A percentile compares a stretch with the other conserved stretches of the same genome.
Evolutionary conservation across 2,888 invertebrate species (phyloP).

Genomic region (Caenorhabditis afra): DNA sequence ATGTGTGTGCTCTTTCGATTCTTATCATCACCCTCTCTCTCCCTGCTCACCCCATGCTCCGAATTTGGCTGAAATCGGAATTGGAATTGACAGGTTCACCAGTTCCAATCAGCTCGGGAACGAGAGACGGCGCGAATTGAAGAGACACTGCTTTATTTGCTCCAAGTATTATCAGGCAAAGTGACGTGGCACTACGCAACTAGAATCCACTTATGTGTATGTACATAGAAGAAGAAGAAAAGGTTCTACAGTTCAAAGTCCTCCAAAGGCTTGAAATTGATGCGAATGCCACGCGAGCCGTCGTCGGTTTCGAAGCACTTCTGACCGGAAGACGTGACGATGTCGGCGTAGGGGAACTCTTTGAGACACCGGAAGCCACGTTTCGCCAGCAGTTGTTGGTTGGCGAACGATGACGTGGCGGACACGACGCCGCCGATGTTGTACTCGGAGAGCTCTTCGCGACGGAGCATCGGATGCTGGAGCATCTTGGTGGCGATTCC

Average conservation of each 20-base stretch:
- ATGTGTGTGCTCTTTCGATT: too few relatives aligned
- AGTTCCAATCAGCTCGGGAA: too few relatives aligned
- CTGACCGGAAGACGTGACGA: neutral
- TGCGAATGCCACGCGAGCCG: constrained; percentile 35
- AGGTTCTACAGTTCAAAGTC: neutral
- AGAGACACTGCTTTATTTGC: too few relatives aligned
- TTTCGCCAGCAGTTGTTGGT: constrained; percentile 38
- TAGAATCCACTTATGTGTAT: too few relatives aligned
- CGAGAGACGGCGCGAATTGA: too few relatives aligned
- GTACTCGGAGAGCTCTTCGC: neutral
- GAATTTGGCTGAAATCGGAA: too few relatives aligned
- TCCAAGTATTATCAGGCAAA: too few relatives aligned
- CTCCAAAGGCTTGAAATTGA: constrained; percentile 42
- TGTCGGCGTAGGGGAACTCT: constrained; percentile 16
- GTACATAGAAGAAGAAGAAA: too few relatives aligned
- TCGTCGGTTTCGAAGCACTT: constrained; percentile 27
- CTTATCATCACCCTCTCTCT: too few relatives aligned
- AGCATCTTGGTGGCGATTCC: constrained; percentile 49
- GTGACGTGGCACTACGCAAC: too few relatives aligned
- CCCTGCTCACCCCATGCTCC: too few relatives aligned
- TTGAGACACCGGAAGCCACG: constrained; percentile 43
- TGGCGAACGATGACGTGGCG: constrained; percentile 42
- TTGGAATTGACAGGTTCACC: too few relatives aligned
- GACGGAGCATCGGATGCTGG: neutral
- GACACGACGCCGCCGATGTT: constrained; percentile 48